phyloP scores from a whole-genome alignment of 2,113 vertebrate genomes.

The Cyprinodon brontotheroides region DNA sequence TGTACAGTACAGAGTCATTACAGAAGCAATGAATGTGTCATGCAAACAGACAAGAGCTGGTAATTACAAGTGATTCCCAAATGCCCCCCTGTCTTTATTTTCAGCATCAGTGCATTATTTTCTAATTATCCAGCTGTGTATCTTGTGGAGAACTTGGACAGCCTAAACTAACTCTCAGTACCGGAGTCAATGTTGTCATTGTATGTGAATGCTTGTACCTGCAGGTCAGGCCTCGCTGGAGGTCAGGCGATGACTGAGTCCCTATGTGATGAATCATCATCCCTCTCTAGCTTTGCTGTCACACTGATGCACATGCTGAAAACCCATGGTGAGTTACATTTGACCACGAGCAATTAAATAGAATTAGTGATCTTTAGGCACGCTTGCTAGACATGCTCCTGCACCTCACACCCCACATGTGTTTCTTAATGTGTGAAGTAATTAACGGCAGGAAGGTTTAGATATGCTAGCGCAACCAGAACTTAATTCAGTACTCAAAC shows the following conservation, averaged over 20 bases:
- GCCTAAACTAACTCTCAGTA: conserved; percentile 20
- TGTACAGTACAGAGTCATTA: conserved; percentile 61
- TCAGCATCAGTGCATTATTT: conserved; percentile 71
- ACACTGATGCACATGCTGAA: conserved; percentile 24
- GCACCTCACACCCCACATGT: neutral
- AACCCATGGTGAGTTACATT: conserved; percentile 48
- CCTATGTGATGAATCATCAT: conserved; percentile 59
- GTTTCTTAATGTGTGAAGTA: conserved; percentile 1
- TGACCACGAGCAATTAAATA: conserved; percentile 19
- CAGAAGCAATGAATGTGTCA: conserved; percentile 39
- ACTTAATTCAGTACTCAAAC: neutral
- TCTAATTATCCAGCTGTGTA: conserved; percentile 67
- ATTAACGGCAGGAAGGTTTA: neutral
- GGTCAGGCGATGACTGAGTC: conserved; percentile 43
- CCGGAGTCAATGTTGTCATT: conserved; percentile 34
- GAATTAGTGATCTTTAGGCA: conserved; percentile 38
- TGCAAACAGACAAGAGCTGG: conserved; percentile 48
- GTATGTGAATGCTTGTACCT: conserved; percentile 38
- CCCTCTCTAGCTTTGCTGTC: conserved; percentile 42
- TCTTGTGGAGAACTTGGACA: conserved; percentile 56
- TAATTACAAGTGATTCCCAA: conserved; percentile 69
- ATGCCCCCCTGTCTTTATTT: conserved; percentile 65
- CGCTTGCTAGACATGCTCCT: neutral
- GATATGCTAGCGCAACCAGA: neutral
- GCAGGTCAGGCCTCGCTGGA: conserved; percentile 35